Percentiles rank a stretch among this genome's conserved stretches.
phyloP scores from a whole-genome alignment of 2,113 vertebrate genomes.

The Scytalopus superciliaris region DNA sequence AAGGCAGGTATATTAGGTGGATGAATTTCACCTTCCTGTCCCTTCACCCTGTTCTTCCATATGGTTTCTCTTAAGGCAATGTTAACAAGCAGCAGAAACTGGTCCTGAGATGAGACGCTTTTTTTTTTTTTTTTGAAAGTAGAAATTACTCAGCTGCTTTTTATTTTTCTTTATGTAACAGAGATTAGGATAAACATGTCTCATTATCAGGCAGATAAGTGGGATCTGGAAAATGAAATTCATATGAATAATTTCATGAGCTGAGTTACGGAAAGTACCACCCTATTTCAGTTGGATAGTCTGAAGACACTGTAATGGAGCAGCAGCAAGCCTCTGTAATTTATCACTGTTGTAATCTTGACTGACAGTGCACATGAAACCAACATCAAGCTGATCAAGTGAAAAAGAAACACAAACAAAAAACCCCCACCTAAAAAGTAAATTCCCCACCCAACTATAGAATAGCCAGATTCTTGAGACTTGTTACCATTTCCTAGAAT shows the following conservation, averaged over 20 bases:
- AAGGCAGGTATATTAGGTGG: neutral
- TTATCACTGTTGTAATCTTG: neutral
- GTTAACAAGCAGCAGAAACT: neutral
- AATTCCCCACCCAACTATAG: neutral
- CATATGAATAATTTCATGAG: neutral
- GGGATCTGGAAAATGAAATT: neutral
- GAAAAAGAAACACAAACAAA: neutral
- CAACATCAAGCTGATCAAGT: neutral
- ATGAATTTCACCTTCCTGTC: neutral
- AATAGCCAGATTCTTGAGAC: neutral
- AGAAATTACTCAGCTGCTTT: neutral
- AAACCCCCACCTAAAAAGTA: neutral
- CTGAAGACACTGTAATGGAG: neutral
- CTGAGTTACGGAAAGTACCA: neutral
- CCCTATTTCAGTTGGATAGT: neutral
- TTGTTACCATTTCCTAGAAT: neutral
- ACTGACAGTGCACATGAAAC: neutral
- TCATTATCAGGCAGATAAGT: neutral
- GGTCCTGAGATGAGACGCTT: neutral
- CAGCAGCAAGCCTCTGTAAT: neutral
- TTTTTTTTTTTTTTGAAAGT: neutral
- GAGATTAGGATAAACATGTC: neutral
- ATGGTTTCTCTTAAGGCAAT: neutral
- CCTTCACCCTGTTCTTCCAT: neutral
- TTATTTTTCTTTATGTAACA: neutral